Evolutionary conservation across 2,113 vertebrate genomes (phyloP), one percentile per base, ranked within the genome.

Genomic region (Theristicus caerulescens): DNA sequence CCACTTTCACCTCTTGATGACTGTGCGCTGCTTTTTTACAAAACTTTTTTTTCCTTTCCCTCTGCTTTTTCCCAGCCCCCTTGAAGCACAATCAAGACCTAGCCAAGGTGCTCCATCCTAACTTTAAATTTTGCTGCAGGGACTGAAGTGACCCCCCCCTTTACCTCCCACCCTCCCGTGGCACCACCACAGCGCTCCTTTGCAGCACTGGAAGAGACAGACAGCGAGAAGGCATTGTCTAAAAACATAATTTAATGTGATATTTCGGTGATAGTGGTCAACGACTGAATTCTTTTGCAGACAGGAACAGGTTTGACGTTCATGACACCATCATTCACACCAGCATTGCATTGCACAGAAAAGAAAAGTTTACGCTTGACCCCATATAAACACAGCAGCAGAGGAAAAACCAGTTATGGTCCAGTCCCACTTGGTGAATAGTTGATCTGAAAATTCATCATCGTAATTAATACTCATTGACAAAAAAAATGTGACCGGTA

Each of bases 221-320:
- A 97, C 91, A 89, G 61, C 76, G 82, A 86, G 96, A 98, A 96
- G 73, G 49, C 59, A 24, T 93, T 77, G 93, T 98, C 97, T 97
- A 98, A 97, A 98, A 98, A 98, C 97, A 98, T 98, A 94, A 98
- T 98, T 98, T 98, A 98, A 98, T 98, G 96, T 97, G 86, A 9
- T 90, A 92, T 96, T 97, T 80, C 90, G 90, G 88, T 88, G 96
- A 91, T 46, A n/a, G 49, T 72, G 79, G 92, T 94, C 96, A 92
- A 36, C 3, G 8, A 91, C 85, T n/a, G 40, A 93, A 82, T 91
- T 95, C 82, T 74, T 97, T 95, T 58, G 96, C 95, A 91, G 95
- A 97, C 91, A 93, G 80, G 88, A 95, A 94, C 88, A 96, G 87
- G 91, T 93, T 91, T 89, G 83, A 95, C 42, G 54, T 96, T 96